Conservation (phyloP, 2,888 invertebrate genomes). For the Agrochola circellaris region DNA sequence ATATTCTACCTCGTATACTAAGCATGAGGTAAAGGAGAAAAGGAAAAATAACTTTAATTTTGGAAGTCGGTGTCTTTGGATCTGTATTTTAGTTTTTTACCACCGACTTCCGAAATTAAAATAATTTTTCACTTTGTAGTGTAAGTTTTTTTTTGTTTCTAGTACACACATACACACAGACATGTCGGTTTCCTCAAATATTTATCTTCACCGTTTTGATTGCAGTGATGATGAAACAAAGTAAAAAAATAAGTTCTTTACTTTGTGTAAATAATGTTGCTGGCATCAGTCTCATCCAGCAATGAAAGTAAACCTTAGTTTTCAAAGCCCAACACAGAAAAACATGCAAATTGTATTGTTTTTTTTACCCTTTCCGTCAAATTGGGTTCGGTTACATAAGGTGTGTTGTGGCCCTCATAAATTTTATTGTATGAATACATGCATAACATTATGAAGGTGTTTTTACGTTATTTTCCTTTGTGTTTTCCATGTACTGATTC, state of each 20-base stretch:
- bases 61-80: no score
- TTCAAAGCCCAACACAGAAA: slow-evolving; percentile 46
- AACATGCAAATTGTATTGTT: slow-evolving; percentile 58
- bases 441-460: slow-evolving; percentile 41
- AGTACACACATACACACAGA: no score
- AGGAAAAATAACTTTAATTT: no score
- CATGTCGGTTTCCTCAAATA: not conserved
- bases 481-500: slow-evolving; percentile 19
- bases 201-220: not conserved
- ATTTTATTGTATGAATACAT: slow-evolving; percentile 59
- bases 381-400: slow-evolving; percentile 48
- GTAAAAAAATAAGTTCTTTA: not conserved
- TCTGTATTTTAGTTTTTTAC: no score
- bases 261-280: not conserved
- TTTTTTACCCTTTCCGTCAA: slow-evolving; percentile 53
- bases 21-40: no score
- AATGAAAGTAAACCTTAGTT: not conserved
- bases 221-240: not conserved
- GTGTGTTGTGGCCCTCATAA: slow-evolving; percentile 38
- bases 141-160: no score
- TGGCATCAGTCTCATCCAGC: no score
- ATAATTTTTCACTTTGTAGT: no score
- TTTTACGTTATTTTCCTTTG: slow-evolving; percentile 14
- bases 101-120: no score
- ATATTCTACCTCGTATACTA: no score